phyloP scores from a whole-genome alignment of 2,888 invertebrate species.

The Chromoteleia sp. region DNA sequence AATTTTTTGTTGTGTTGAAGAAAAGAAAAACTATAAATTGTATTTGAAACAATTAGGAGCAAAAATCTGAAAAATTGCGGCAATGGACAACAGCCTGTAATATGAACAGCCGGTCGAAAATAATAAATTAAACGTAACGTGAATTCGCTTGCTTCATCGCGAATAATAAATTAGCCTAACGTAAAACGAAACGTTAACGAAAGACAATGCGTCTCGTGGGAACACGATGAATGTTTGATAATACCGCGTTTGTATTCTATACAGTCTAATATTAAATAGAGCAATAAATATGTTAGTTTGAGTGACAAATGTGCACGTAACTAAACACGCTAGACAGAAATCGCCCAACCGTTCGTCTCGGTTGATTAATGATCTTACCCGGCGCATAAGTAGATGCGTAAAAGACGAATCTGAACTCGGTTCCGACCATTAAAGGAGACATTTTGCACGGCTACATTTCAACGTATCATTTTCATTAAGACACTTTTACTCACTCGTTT shows the following conservation, averaged over 20 bases:
- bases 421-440: background rate
- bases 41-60: background rate
- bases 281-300: slow-evolving; percentile 57
- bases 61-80: background rate
- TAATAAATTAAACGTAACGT: slow-evolving; percentile 8
- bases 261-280: slow-evolving; percentile 51
- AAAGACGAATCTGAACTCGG: background rate
- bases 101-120: slow-evolving; percentile 2
- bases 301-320: slow-evolving; percentile 61
- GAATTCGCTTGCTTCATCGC: slow-evolving; percentile 16
- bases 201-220: slow-evolving; percentile 51
- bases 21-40: background rate
- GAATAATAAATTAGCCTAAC: slow-evolving; percentile 22
- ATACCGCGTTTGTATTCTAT: slow-evolving; percentile 32
- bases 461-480: background rate
- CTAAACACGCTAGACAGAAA: slow-evolving; percentile 44
- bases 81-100: background rate
- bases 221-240: slow-evolving; percentile 58
- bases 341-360: slow-evolving; percentile 34
- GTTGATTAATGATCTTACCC: slow-evolving; percentile 43
- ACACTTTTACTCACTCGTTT: no score
- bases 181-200: slow-evolving; percentile 46
- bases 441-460: background rate
- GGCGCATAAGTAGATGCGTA: slow-evolving; percentile 38
- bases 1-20: no score